Evolutionary conservation across 2,888 invertebrate genomes (phyloP).

Genomic region (Agrotis puta): DNA sequence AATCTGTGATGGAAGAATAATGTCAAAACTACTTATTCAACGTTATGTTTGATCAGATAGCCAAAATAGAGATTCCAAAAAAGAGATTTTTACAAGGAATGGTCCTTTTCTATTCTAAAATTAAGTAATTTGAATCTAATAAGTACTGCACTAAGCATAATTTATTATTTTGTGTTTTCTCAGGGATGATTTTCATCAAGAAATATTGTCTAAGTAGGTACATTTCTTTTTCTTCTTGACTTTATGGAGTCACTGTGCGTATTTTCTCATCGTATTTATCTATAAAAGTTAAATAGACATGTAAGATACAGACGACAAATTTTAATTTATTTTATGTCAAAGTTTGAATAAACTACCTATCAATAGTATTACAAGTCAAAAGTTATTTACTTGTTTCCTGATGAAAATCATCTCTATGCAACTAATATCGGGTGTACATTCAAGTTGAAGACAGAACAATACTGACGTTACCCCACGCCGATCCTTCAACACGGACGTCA

Average conservation of each 20-base stretch:
- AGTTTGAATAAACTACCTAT: slow-evolving; percentile 24
- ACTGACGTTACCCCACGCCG: slow-evolving; percentile 2
- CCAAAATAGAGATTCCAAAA: slow-evolving; percentile 63
- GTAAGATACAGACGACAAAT: slow-evolving; percentile 24
- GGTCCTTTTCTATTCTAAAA: slow-evolving; percentile 55
- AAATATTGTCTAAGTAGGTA: slow-evolving; percentile 19
- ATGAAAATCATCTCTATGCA: slow-evolving; percentile 60
- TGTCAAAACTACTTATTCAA: slow-evolving; percentile 15
- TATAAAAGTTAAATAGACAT: slow-evolving; percentile 12
- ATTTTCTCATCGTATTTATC: slow-evolving; percentile 12
- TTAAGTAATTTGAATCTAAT: slow-evolving; percentile 60
- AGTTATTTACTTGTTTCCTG: slow-evolving; percentile 27
- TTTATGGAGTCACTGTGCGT: slow-evolving; percentile 12
- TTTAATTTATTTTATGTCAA: slow-evolving; percentile 28
- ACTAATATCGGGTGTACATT: slow-evolving; percentile 52
- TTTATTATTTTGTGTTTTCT: slow-evolving; percentile 46
- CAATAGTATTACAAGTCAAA: slow-evolving; percentile 46
- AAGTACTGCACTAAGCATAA: slow-evolving; percentile 63
- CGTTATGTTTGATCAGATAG: slow-evolving; percentile 41
- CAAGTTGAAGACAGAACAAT: slow-evolving; percentile 41
- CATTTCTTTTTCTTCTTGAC: not conserved
- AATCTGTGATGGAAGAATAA: not conserved
- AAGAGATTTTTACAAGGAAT: slow-evolving; percentile 57
- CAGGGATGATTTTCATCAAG: slow-evolving; percentile 54
- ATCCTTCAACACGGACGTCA: not conserved